A percentile compares a stretch with the other conserved stretches of the same genome.
These are phyloP conservation scores for Irena cyanogastra DNA, from an alignment of 2,113 vertebrate genomes.

Conservation along the genomic window DNA sequence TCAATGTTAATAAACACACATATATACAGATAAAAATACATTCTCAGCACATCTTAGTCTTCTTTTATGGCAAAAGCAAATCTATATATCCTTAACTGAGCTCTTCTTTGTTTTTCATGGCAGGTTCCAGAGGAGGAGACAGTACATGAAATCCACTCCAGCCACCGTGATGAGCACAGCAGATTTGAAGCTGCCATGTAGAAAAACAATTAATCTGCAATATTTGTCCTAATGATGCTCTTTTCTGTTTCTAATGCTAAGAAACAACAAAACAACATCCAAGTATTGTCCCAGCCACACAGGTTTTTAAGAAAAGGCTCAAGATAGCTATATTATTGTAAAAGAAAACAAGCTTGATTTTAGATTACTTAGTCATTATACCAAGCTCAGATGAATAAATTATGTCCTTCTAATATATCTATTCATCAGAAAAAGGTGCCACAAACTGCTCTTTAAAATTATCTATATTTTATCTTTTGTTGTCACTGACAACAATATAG, in stretches of 20 bases:
- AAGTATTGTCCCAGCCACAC: neutral
- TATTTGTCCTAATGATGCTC: neutral
- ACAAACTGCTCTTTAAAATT: neutral
- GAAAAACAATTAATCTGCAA: neutral
- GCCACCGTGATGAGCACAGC: neutral
- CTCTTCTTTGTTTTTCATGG: neutral
- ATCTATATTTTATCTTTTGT: neutral
- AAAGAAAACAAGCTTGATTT: neutral
- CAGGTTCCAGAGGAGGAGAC: slow-evolving; percentile 62
- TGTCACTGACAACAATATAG: neutral
- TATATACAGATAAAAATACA: neutral
- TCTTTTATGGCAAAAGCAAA: neutral
- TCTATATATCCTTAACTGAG: neutral
- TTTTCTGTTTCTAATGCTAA: neutral
- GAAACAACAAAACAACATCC: neutral
- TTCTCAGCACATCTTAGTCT: neutral
- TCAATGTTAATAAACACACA: neutral
- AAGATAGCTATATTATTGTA: neutral
- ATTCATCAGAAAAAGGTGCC: neutral
- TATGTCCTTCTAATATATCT: neutral
- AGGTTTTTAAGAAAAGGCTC: neutral
- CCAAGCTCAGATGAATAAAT: neutral
- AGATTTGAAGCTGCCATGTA: slow-evolving; percentile 43
- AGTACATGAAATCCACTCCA: neutral
- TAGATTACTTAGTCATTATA: neutral